These are phyloP conservation scores for Climacteris rufus DNA, from an alignment of 2,113 vertebrate genomes.

Conservation along the genomic window DNA sequence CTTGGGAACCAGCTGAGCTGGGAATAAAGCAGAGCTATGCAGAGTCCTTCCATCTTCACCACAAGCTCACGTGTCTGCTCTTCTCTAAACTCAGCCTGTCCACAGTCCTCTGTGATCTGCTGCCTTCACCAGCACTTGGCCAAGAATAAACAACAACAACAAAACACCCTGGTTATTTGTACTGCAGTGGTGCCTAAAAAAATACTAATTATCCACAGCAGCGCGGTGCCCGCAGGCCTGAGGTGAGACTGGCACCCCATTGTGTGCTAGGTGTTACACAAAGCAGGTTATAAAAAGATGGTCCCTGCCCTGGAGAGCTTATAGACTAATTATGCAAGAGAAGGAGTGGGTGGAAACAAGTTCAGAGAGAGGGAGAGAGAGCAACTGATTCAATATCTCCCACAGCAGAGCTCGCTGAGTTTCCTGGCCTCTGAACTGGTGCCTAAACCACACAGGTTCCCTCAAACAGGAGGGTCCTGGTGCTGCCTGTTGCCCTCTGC, in stretches of 20 bases:
- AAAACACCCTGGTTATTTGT: constrained; percentile 38
- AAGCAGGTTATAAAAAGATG: constrained; percentile 39
- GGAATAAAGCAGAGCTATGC: not conserved
- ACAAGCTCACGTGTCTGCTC: not conserved
- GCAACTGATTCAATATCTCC: not conserved
- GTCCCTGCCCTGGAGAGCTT: constrained; percentile 48
- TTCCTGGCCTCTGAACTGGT: not conserved
- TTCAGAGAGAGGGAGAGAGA: constrained; percentile 41
- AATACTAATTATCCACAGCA: constrained; percentile 24
- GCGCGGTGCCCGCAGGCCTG: constrained; percentile 18
- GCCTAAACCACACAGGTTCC: not conserved
- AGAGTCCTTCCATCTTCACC: not conserved
- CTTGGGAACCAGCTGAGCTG: not conserved
- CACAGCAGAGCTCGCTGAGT: not conserved
- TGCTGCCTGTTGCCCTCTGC: not conserved
- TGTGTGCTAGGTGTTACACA: constrained; percentile 53
- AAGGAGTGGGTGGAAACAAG: constrained; percentile 54
- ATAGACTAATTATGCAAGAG: constrained; percentile 32
- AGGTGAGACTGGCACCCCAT: constrained; percentile 48
- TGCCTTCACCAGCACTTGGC: not conserved
- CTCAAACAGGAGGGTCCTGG: not conserved
- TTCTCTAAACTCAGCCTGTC: not conserved
- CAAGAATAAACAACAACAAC: constrained; percentile 38
- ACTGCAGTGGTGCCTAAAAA: constrained; percentile 34
- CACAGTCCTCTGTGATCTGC: not conserved